Percentiles rank a stretch among this genome's conserved stretches.
Conservation (phyloP, 2,113 vertebrate species). For the Nerophis lumbriciformis region DNA sequence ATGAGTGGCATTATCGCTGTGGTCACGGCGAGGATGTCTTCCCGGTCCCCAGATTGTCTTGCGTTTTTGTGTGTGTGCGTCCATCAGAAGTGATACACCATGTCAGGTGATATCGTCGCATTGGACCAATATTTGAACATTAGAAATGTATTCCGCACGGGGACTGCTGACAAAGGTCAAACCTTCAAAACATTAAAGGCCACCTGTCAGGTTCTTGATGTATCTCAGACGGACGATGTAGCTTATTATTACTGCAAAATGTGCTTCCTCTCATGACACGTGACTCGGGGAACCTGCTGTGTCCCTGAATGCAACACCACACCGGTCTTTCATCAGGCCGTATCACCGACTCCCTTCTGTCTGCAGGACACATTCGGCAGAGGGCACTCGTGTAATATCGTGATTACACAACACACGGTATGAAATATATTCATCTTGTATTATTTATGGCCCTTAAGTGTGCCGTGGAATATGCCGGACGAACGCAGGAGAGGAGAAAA, state of each 20-base stretch:
- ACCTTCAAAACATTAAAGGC: conserved; percentile 32
- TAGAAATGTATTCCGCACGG: conserved; percentile 23
- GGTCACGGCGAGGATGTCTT: conserved; percentile 4
- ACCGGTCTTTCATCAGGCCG: neutral
- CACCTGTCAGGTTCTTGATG: conserved; percentile 23
- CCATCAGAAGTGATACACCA: neutral
- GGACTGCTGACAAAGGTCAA: conserved; percentile 40
- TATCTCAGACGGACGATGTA: conserved; percentile 14
- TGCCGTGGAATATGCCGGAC: neutral
- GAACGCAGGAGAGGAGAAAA: neutral
- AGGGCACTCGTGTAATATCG: neutral
- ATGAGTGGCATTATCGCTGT: conserved; percentile 29
- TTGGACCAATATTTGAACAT: conserved; percentile 12
- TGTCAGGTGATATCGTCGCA: conserved; percentile 16
- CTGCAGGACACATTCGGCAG: neutral
- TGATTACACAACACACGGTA: neutral
- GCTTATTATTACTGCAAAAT: conserved; percentile 4
- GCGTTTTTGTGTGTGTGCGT: neutral
- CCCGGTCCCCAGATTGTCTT: neutral
- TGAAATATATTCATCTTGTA: neutral
- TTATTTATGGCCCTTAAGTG: neutral
- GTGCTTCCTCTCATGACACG: neutral
- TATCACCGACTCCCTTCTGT: neutral
- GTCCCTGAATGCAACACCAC: conserved; percentile 13
- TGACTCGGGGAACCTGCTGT: conserved; percentile 11